Evolutionary conservation across 2,888 invertebrate species (phyloP).

Genomic region (Tetranychus piercei): DNA sequence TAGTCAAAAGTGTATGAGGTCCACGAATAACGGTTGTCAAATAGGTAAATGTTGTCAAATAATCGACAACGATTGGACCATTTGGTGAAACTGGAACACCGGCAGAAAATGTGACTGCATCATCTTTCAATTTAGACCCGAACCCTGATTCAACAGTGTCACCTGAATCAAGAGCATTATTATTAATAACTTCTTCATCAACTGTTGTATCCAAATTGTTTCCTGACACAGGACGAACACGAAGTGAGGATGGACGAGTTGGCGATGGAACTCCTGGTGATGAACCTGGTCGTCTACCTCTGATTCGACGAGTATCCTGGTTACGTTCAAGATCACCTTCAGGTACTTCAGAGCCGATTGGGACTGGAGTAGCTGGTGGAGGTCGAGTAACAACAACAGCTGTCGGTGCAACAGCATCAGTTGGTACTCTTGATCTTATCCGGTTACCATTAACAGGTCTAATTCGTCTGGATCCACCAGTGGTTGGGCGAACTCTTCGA

Average conservation of each 20-base stretch:
- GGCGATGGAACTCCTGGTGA: not conserved
- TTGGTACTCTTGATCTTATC: not conserved
- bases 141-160: slow-evolving; percentile 4
- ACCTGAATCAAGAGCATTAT: slow-evolving; percentile 16
- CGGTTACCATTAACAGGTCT: slow-evolving; percentile 2
- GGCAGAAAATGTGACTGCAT: not conserved
- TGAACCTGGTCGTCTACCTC: not conserved
- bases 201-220: not conserved
- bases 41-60: slow-evolving; percentile 27
- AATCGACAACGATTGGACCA: slow-evolving; percentile 24
- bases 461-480: not conserved
- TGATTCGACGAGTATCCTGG: not conserved
- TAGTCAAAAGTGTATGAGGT: slow-evolving; percentile 25
- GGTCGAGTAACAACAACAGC: not conserved
- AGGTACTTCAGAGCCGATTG: not conserved
- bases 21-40: slow-evolving; percentile 28
- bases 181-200: slow-evolving; percentile 15
- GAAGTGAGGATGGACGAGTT: not conserved
- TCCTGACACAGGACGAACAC: slow-evolving; percentile 3
- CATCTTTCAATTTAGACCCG: slow-evolving; percentile 12
- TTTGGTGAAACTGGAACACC: not conserved
- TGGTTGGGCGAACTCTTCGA: not conserved
- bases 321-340: not conserved
- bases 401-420: not conserved
- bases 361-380: slow-evolving; percentile 1